A percentile compares a stretch with the other conserved stretches of the same genome.
Conservation (phyloP, 1,140 invertebrate species). For the Bombus confusus region DNA sequence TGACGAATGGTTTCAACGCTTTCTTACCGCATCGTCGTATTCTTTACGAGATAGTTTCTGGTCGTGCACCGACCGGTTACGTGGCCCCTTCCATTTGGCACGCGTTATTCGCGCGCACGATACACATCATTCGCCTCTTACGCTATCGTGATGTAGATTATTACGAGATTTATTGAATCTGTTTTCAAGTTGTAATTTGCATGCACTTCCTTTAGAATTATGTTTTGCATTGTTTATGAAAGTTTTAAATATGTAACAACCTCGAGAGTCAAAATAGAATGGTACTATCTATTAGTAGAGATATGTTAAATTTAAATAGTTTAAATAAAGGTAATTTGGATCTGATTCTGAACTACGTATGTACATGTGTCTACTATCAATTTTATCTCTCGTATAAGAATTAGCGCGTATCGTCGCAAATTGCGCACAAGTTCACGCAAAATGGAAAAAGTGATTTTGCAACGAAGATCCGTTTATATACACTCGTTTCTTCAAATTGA, state of each 20-base stretch:
- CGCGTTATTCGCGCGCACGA: conserved; percentile 19
- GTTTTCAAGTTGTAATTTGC: background rate
- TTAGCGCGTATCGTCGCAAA: no score
- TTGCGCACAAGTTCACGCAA: background rate
- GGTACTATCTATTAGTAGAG: background rate
- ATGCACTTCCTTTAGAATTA: background rate
- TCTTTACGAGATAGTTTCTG: conserved; percentile 17
- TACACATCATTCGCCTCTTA: background rate
- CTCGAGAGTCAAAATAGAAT: background rate
- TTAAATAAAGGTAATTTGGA: background rate
- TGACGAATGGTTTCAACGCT: conserved; percentile 32
- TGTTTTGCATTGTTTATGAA: background rate
- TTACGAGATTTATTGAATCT: background rate
- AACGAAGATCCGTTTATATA: no score
- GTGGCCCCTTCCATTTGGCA: conserved; percentile 27
- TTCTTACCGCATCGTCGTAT: conserved; percentile 37
- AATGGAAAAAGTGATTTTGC: no score
- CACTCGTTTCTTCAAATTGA: no score
- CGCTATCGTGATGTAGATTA: background rate
- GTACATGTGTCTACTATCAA: no score
- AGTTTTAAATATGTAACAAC: background rate
- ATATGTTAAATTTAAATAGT: background rate
- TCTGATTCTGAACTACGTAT: background rate
- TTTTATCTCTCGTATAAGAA: no score
- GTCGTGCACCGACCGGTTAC: conserved; percentile 2